These are phyloP conservation scores for Ochlodes sylvanus DNA, from an alignment of 2,888 invertebrate genomes.

Conservation along the genomic window DNA sequence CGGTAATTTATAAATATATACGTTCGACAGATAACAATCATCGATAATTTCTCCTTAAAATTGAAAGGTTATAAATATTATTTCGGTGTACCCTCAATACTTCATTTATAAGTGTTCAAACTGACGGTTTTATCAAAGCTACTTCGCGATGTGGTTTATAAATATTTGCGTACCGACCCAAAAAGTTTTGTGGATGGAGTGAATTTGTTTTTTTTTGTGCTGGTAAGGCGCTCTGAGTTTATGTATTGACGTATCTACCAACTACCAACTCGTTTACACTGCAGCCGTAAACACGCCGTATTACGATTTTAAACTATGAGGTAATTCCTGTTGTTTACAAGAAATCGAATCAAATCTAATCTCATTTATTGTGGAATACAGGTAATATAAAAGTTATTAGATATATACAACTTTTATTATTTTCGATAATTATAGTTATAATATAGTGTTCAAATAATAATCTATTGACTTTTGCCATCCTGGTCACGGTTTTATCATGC, in stretches of 20 bases:
- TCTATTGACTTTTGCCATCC: too few species aligned
- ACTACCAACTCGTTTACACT: background rate
- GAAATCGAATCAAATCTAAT: too few species aligned
- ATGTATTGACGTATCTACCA: slow-evolving; percentile 25
- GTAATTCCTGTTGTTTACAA: background rate
- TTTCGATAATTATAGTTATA: too few species aligned
- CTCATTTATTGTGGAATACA: too few species aligned
- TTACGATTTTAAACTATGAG: slow-evolving; percentile 3
- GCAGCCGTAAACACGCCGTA: background rate
- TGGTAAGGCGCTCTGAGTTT: slow-evolving; percentile 12
- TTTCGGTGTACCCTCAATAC: slow-evolving; percentile 28
- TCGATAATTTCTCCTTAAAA: background rate
- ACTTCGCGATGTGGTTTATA: slow-evolving; percentile 17
- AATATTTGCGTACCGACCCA: slow-evolving; percentile 33
- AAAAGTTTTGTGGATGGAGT: slow-evolving; percentile 29
- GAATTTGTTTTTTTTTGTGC: slow-evolving; percentile 16
- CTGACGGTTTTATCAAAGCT: slow-evolving; percentile 31
- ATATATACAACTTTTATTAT: too few species aligned
- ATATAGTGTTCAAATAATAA: too few species aligned
- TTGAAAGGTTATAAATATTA: slow-evolving; percentile 1
- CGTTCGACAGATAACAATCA: background rate
- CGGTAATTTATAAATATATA: background rate
- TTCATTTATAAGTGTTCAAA: slow-evolving; percentile 22
- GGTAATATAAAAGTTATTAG: too few species aligned
- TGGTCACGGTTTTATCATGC: too few species aligned